Evolutionary conservation across 2,888 invertebrate species (phyloP), one percentile per base, ranked within the genome.

Genomic region (Automeris io): DNA sequence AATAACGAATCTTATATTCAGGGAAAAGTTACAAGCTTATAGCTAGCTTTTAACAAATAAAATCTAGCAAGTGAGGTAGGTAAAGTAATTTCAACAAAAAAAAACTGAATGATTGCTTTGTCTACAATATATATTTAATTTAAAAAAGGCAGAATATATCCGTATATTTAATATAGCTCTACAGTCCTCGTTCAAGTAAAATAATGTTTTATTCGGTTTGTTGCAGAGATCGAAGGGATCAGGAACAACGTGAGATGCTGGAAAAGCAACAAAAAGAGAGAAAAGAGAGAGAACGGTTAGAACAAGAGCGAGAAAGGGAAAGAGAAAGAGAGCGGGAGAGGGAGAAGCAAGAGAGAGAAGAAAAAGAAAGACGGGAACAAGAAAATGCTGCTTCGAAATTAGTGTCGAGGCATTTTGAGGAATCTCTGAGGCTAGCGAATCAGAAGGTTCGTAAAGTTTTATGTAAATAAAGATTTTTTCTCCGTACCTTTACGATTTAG

Each of bases 391-490:
- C 96, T 39, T 92, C 95, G 54, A 90, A 90, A 71, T 91, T 93
- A 47, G 93, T 96, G 42, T 91, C 95, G 60, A 93, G 95, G 78
- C 96, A 96, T 83, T 96, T 96, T 78, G 94, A 94, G 67, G 95
- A 95, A 86, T 95, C 95, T 48, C 88, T 96, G 45, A 89, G 93
- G 69, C 87, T 92, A 47, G 93, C 92, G 31, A 91, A 92, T 66
- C 92, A 93, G 82, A 93, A 93, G 91, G 93, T 93, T 55, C 43
- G 41, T 63, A 43, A 33, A 18, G 26, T 40, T 24, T 29, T 22
- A n/a, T n/a, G n/a, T n/a, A n/a, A n/a, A n/a, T n/a, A n/a, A n/a
- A n/a, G n/a, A n/a, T n/a, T n/a, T n/a, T n/a, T n/a, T n/a, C n/a
- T n/a, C n/a, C n/a, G n/a, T n/a, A n/a, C n/a, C n/a, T n/a, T n/a